phyloP scores from a whole-genome alignment of 1,140 invertebrate species.

The Meteorus sp. region DNA sequence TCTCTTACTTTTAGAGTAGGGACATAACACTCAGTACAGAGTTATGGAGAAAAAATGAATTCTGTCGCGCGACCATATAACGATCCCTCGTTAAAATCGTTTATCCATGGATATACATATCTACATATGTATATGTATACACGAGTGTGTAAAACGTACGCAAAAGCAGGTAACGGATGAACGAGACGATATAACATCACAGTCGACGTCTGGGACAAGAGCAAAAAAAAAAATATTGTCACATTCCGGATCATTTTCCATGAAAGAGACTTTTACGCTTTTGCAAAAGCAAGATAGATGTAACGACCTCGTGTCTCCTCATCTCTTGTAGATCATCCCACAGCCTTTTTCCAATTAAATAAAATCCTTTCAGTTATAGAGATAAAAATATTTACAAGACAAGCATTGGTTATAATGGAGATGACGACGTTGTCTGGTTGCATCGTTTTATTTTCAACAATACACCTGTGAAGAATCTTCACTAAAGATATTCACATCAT shows the following conservation, averaged over 20 bases:
- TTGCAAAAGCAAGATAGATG: constrained; percentile 7
- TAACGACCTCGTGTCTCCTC: constrained; percentile 13
- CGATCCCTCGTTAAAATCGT: constrained; percentile 26
- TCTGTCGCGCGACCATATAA: constrained; percentile 6
- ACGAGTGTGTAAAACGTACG: too few species aligned
- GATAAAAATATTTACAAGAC: too few species aligned
- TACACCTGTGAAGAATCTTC: too few species aligned
- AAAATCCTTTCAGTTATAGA: neutral
- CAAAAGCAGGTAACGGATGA: neutral
- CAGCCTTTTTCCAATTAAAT: constrained; percentile 8
- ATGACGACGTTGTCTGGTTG: too few species aligned
- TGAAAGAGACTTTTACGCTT: constrained; percentile 8
- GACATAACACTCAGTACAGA: neutral
- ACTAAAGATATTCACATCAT: too few species aligned
- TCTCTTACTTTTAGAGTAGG: too few species aligned
- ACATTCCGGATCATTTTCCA: constrained; percentile 19
- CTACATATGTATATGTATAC: constrained; percentile 3
- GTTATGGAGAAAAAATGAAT: constrained; percentile 3
- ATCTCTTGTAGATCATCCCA: constrained; percentile 8
- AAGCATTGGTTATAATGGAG: too few species aligned
- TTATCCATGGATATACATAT: constrained; percentile 3
- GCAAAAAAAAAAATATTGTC: constrained; percentile 14
- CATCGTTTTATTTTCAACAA: too few species aligned
- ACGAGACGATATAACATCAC: neutral
- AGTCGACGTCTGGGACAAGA: constrained; percentile 3